Evolutionary conservation across 1,140 invertebrate species (phyloP), one percentile per base, ranked within the genome.

Genomic region (Heliothis subflexa): DNA sequence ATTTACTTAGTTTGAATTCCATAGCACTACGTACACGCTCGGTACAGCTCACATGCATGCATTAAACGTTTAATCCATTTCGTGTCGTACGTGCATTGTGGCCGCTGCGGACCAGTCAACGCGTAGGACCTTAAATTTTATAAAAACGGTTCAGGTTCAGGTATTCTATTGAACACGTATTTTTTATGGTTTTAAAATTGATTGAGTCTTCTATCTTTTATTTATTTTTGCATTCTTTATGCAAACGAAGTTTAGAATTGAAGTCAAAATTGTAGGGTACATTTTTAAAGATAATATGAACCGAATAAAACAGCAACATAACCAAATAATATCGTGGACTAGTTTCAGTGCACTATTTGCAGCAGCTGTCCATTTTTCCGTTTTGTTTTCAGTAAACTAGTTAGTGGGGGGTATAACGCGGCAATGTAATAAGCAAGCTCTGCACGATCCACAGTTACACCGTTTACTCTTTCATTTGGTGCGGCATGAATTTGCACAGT

Each of bases 381-480:
- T 74, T 74, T 73, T 61, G 45, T 50, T 55, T 71, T 71, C 11
- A 52, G 71, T 18, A 74, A 73, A 74, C 71, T 74, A 61, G 71
- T 74, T 61, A 61, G 54, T 73, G 33, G 16, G 50, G 54, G 14
- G 16, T 74, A 74, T 74, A 50, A 71, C 16, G 45, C 25, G n/a
- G 71, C 33, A 21, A 16, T 33, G 55, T 73, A 61, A 74, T 61
- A 61, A 61, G 71, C 55, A 74, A 45, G 55, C 71, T 59, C 54
- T 40, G 71, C 71, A 61, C 71, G 71, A 59, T 59, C 33, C 71
- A n/a, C 55, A 28, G 33, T 74, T 49, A 61, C 71, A 47, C 55
- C 71, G 54, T 50, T 74, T 74, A 70, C 66, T 74, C 71, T 57
- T 74, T 74, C 71, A 74, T 74, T 74, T 61, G 54, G 54, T 74